These are phyloP conservation scores for Cyanoramphus novaezelandiae DNA, from an alignment of 2,113 vertebrate genomes.

Conservation along the genomic window DNA sequence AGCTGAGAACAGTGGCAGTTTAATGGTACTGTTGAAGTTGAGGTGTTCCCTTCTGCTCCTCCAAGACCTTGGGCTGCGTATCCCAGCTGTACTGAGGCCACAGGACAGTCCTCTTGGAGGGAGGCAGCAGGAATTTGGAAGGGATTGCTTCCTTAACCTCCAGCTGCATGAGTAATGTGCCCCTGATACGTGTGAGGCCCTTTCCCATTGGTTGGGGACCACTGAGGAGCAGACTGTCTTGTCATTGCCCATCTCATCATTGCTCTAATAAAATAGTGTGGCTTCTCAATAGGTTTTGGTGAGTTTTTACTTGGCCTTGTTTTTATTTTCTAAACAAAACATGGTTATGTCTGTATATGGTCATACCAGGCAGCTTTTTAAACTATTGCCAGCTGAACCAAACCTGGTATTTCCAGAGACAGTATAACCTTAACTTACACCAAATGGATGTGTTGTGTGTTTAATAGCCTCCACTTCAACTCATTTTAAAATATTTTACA, in stretches of 20 bases:
- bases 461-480: background rate
- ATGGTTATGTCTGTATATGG: background rate
- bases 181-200: rapidly evolving
- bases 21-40: background rate
- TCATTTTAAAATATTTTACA: background rate
- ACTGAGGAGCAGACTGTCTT: background rate
- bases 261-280: background rate
- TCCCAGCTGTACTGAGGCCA: background rate
- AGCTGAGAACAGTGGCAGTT: background rate
- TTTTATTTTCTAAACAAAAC: background rate
- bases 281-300: background rate
- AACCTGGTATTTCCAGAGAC: background rate
- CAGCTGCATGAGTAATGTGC: rapidly evolving
- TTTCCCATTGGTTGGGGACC: too few species aligned
- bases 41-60: background rate
- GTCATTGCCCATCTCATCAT: background rate
- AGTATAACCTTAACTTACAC: background rate
- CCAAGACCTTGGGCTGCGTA: background rate
- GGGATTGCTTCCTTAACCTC: background rate
- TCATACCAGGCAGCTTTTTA: background rate
- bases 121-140: background rate
- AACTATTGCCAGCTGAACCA: background rate
- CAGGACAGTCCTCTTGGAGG: background rate
- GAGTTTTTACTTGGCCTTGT: background rate
- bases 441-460: background rate